These are phyloP conservation scores for Anadara kagoshimensis DNA, from an alignment of 1,140 invertebrate species.

Conservation along the genomic window DNA sequence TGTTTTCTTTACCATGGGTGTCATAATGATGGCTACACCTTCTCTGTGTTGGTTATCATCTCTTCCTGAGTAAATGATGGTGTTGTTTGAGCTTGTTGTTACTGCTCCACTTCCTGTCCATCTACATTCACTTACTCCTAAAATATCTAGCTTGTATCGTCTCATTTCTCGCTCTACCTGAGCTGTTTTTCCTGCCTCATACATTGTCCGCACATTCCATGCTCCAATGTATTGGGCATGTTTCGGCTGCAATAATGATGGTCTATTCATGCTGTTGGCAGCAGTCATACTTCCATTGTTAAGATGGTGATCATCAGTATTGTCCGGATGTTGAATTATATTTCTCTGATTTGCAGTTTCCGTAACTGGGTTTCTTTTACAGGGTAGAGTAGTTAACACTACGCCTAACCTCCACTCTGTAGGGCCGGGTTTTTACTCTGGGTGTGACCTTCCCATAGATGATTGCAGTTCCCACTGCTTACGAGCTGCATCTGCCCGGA, in stretches of 20 bases:
- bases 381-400: no score
- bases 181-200: constrained; percentile 9
- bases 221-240: constrained; percentile 7
- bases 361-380: no score
- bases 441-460: constrained; percentile 14
- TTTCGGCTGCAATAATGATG: constrained; percentile 17
- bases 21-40: constrained; percentile 30
- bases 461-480: constrained; percentile 10
- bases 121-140: constrained; percentile 22
- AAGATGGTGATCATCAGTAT: no score
- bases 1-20: constrained; percentile 7
- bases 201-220: constrained; percentile 25
- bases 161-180: constrained; percentile 11
- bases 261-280: constrained; percentile 7
- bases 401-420: no score
- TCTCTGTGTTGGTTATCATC: constrained; percentile 24
- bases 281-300: no score
- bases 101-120: constrained; percentile 16
- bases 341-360: no score
- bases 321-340: no score
- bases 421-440: background rate
- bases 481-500: constrained; percentile 7
- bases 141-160: constrained; percentile 1
- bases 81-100: constrained; percentile 9
- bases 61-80: constrained; percentile 25